These are phyloP conservation scores for Sweltsa coloradensis DNA, from an alignment of 1,140 invertebrate species.

Conservation along the genomic window DNA sequence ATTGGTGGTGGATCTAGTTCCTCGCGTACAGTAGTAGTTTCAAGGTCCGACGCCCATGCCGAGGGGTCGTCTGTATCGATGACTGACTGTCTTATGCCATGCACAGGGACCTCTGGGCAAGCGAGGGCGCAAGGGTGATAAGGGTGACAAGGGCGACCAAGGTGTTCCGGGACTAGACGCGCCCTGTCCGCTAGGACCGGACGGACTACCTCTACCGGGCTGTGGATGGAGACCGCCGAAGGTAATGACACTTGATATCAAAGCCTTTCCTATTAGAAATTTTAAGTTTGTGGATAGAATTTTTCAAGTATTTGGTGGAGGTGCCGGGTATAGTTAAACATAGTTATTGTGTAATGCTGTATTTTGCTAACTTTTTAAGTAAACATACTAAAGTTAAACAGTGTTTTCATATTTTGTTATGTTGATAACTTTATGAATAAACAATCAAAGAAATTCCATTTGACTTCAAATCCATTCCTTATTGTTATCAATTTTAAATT, in stretches of 20 bases:
- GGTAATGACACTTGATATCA: slow-evolving; percentile 33
- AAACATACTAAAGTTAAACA: background rate
- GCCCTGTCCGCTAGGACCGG: slow-evolving; percentile 86
- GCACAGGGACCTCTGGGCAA: slow-evolving; percentile 72
- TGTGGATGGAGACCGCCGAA: slow-evolving; percentile 86
- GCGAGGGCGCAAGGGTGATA: slow-evolving; percentile 79
- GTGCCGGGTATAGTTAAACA: background rate
- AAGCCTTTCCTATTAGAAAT: background rate
- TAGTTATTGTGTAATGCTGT: background rate
- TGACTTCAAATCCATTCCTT: background rate
- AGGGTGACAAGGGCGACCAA: slow-evolving; percentile 86
- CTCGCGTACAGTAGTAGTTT: too few species aligned
- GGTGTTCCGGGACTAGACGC: slow-evolving; percentile 93
- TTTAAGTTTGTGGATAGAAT: background rate
- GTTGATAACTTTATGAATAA: background rate
- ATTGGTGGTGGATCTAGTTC: too few species aligned
- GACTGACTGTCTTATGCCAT: too few species aligned
- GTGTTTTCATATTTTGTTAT: background rate
- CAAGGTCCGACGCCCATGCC: too few species aligned
- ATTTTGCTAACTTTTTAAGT: background rate
- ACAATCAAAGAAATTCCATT: background rate
- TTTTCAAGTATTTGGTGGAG: background rate
- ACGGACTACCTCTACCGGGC: slow-evolving; percentile 85
- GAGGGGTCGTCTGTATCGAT: too few species aligned
- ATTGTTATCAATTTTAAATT: background rate